phyloP scores from a whole-genome alignment of 2,888 invertebrate species.

The Epistrophe eligans region DNA sequence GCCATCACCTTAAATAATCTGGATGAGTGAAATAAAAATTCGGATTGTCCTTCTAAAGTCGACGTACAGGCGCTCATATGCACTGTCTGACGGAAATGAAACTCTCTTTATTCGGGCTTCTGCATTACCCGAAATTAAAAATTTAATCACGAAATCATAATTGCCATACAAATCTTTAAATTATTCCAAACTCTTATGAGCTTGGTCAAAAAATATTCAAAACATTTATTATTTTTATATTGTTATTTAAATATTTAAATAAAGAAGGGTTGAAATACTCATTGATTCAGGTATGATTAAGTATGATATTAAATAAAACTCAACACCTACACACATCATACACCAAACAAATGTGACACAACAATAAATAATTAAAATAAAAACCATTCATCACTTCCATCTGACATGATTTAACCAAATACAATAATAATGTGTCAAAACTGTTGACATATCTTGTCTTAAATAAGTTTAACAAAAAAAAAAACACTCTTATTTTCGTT shows the following conservation, averaged over 20 bases:
- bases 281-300: neutral
- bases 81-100: too few species aligned
- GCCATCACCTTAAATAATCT: too few species aligned
- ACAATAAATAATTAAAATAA: slow-evolving; percentile 8
- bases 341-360: neutral
- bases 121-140: too few species aligned
- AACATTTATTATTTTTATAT: neutral
- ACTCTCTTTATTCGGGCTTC: too few species aligned
- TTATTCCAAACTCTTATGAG: too few species aligned
- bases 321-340: neutral
- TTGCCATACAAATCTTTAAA: too few species aligned
- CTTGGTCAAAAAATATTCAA: too few species aligned
- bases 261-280: neutral
- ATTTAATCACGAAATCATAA: too few species aligned
- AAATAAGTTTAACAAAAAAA: neutral
- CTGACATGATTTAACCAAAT: neutral
- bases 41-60: too few species aligned
- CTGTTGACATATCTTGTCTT: slow-evolving; percentile 35
- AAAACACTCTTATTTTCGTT: slow-evolving; percentile 19
- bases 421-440: slow-evolving; percentile 23
- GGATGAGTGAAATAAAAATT: too few species aligned
- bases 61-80: too few species aligned
- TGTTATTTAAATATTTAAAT: too few species aligned
- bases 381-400: slow-evolving; percentile 3
- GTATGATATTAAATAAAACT: neutral